Conservation (phyloP, 2,888 invertebrate species). For the Ametastegia equiseti region DNA sequence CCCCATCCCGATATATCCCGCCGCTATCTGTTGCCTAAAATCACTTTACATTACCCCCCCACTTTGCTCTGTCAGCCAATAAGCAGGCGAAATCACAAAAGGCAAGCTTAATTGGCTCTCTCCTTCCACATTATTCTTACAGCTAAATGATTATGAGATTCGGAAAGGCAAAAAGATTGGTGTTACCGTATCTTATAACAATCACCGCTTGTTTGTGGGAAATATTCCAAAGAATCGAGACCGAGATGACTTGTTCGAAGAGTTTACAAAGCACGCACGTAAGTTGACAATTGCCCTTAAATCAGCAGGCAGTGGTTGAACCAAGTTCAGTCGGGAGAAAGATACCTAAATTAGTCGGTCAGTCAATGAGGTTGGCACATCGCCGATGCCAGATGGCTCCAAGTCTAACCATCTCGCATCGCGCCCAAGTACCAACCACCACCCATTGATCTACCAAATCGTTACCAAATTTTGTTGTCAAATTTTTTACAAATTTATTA, state of each 20-base stretch:
- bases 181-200: slow-evolving; percentile 99
- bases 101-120: slow-evolving; percentile 79
- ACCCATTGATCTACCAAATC: slow-evolving; percentile 36
- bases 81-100: slow-evolving; percentile 72
- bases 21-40: slow-evolving; percentile 51
- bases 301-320: slow-evolving; percentile 68
- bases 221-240: slow-evolving; percentile 99
- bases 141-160: slow-evolving; percentile 99
- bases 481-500: slow-evolving; percentile 24
- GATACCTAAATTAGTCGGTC: slow-evolving; percentile 48
- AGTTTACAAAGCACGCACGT: slow-evolving; percentile 99
- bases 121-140: slow-evolving; percentile 94
- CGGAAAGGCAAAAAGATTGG: slow-evolving; percentile 99
- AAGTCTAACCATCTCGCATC: slow-evolving; percentile 59
- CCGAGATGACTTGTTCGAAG: slow-evolving; percentile 99
- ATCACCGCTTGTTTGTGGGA: slow-evolving; percentile 99
- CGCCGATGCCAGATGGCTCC: slow-evolving; percentile 62
- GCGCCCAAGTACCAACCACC: background rate
- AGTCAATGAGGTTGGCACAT: slow-evolving; percentile 42
- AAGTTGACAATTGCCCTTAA: slow-evolving; percentile 83
- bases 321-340: slow-evolving; percentile 61
- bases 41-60: slow-evolving; percentile 62
- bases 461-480: slow-evolving; percentile 46
- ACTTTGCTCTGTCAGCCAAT: slow-evolving; percentile 71
- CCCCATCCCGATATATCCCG: slow-evolving; percentile 25